Conservation (phyloP, 2,797 vertebrate genomes). For the Caiman crocodilus region DNA sequence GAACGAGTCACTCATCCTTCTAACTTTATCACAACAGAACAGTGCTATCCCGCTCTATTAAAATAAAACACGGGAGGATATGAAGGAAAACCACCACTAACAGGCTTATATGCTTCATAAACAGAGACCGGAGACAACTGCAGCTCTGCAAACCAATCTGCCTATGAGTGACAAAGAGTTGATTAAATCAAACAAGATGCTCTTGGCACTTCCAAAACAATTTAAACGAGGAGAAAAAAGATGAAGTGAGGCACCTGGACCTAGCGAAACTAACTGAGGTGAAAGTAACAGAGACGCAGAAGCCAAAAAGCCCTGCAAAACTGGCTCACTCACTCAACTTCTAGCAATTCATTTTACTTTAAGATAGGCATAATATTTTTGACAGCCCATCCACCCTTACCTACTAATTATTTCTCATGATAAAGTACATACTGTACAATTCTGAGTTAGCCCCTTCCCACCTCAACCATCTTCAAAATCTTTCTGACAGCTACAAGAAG, state of each 20-base stretch:
- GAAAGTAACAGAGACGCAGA: background rate
- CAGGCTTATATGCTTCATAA: conserved; percentile 42
- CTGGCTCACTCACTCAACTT: background rate
- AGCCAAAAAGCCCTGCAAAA: background rate
- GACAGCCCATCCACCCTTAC: background rate
- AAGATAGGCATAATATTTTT: background rate
- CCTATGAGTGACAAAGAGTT: conserved; percentile 58
- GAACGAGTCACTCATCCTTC: conserved; percentile 16
- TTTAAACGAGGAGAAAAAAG: conserved; percentile 3
- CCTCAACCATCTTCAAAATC: background rate
- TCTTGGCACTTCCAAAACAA: conserved; percentile 50
- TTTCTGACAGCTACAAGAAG: background rate
- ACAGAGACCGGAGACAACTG: conserved; percentile 40
- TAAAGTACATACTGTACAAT: background rate
- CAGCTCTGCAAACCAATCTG: conserved; percentile 46
- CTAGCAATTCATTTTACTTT: background rate
- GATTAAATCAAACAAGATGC: conserved; percentile 62
- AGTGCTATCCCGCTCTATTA: conserved; percentile 36
- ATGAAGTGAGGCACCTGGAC: background rate
- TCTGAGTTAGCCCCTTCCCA: background rate
- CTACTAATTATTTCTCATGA: conserved; percentile 22
- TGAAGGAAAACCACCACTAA: conserved; percentile 22
- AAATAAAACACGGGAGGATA: conserved; percentile 48
- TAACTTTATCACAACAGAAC: background rate
- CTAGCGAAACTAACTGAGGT: background rate